Conservation (phyloP, 2,888 invertebrate genomes). For the Electrophaes corylata region DNA sequence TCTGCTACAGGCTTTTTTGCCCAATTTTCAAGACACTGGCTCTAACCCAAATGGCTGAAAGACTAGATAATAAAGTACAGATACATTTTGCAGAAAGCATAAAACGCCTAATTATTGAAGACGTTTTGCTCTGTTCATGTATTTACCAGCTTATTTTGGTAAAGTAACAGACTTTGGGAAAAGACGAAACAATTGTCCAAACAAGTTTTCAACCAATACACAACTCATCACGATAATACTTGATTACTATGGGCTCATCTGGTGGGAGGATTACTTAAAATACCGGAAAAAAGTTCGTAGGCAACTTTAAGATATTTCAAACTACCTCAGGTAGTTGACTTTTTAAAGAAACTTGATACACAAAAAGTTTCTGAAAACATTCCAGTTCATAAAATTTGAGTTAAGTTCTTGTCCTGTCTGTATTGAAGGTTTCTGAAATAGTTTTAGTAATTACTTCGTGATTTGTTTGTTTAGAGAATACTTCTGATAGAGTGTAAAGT, state of each 20-base stretch:
- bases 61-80: neutral
- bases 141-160: neutral
- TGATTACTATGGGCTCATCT: constrained; percentile 10
- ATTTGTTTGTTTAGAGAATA: no score
- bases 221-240: neutral
- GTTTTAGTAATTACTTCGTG: no score
- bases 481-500: constrained; percentile 5
- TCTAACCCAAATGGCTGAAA: neutral
- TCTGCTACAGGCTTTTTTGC: neutral
- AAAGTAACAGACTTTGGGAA: constrained; percentile 18
- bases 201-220: constrained; percentile 33
- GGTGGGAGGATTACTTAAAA: constrained; percentile 35
- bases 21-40: constrained; percentile 2
- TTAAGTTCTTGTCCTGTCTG: neutral
- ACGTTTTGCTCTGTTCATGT: no score
- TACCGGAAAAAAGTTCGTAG: constrained; percentile 8
- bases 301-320: constrained; percentile 4
- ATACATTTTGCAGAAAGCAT: neutral
- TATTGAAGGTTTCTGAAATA: neutral
- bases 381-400: neutral
- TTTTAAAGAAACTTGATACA: no score
- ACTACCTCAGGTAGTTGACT: neutral
- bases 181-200: constrained; percentile 38
- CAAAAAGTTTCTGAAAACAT: neutral
- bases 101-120: neutral